Percentiles rank a stretch among this genome's conserved stretches.
Evolutionary conservation across 1,140 invertebrate genomes (phyloP).

Genomic region (Sitophilus oryzae): DNA sequence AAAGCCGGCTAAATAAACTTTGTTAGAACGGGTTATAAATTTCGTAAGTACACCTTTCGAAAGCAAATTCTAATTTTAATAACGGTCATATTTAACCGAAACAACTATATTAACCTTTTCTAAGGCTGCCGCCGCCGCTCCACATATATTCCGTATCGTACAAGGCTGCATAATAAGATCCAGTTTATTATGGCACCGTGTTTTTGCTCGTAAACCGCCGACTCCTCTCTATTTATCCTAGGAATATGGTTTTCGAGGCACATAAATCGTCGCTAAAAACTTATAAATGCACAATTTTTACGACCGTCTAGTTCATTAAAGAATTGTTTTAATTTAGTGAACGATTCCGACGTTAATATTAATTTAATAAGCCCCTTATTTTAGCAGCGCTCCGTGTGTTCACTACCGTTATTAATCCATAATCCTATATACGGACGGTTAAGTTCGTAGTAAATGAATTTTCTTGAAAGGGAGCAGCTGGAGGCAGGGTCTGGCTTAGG

Average conservation of each 20-base stretch:
- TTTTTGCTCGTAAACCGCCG: background rate
- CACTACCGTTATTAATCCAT: no score
- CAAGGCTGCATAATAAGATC: background rate
- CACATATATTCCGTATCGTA: background rate
- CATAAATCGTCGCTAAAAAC: background rate
- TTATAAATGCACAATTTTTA: background rate
- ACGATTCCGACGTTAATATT: no score
- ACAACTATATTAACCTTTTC: background rate
- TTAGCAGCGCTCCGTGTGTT: no score
- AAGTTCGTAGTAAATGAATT: no score
- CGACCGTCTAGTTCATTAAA: no score
- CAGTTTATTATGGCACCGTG: background rate
- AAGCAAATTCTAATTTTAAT: background rate
- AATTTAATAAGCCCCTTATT: no score
- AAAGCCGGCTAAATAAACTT: no score
- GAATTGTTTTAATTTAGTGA: no score
- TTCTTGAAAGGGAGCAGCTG: no score
- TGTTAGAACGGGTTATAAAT: no score
- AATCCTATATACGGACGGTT: no score
- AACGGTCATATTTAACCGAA: background rate
- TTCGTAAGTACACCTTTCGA: background rate
- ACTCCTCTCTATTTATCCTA: background rate
- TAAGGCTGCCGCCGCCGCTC: background rate
- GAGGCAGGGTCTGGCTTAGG: no score
- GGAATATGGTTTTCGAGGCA: background rate